Evolutionary conservation across 1,140 invertebrate genomes (phyloP).

Genomic region (Musca vetustissima): DNA sequence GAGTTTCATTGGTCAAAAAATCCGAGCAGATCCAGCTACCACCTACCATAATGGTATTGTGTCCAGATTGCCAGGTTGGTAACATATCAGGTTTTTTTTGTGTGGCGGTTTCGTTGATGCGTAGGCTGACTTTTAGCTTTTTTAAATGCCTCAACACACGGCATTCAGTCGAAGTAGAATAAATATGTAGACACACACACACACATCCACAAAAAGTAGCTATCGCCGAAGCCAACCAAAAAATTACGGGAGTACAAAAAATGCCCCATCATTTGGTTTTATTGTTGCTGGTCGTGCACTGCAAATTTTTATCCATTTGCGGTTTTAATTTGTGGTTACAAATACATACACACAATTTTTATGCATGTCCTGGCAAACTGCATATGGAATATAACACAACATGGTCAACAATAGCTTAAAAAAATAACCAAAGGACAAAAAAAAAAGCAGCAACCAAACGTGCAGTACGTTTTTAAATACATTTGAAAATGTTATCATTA

Average conservation of each 20-base stretch:
- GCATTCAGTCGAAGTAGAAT: no score
- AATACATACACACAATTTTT: constrained; percentile 14
- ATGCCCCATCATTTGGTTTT: no score
- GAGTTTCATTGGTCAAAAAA: no score
- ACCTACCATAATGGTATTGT: not conserved
- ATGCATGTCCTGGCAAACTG: not conserved
- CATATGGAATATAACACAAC: no score
- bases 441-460: no score
- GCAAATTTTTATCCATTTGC: constrained; percentile 12
- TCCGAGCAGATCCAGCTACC: no score
- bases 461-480: no score
- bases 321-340: constrained; percentile 15
- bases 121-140: constrained; percentile 12
- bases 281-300: no score
- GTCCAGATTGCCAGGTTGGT: not conserved
- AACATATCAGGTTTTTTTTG: not conserved
- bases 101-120: not conserved
- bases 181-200: not conserved
- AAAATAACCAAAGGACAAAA: no score
- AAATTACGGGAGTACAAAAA: not conserved
- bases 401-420: no score
- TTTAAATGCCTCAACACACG: not conserved
- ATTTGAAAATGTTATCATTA: no score
- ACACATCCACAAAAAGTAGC: not conserved
- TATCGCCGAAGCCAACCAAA: not conserved